Base-by-base conservation (phyloP, 2,888 invertebrate species). In the Drosophila mulleri region DNA sequence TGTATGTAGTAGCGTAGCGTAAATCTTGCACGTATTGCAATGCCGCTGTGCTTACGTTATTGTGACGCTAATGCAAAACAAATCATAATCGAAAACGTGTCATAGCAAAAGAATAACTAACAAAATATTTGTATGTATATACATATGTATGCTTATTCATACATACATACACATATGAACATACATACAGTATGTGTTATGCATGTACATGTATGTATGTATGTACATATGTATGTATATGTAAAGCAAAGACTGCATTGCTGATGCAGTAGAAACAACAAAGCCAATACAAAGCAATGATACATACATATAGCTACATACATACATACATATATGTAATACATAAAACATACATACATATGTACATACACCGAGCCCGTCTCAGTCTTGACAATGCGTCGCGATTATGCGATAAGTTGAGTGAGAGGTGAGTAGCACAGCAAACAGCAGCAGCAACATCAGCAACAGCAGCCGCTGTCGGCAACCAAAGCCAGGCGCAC, bases 331-430 rank as follows among this genome's bases (percentile, higher is more conserved):
- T 18, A 29, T 32, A 53, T 18, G 47, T 6, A 48, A 48, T 12
- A 44, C 23, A 66, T 32, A 64, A n/a, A n/a, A 41, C 18, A 37
- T 29, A 53, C 18, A 44, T 23, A 23, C 20, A 23, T 23, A 23
- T 23, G 20, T 23, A 56, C 23, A 44, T 6, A 32, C 29, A 39
- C 18, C 37, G 59, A 67, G 59, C 66, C 62, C 56, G 64, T 56
- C 69, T 63, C 71, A 74, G 77, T 81, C 89, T 84, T 78, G 82
- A 80, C 89, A 88, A 83, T 84, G 75, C 89, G 80, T 79, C 71
- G 83, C 83, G 90, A 90, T 90, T 88, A 88, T 81, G 80, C 76
- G 88, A 86, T 88, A 82, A 88, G 80, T 85, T 84, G 75, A 81
- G 72, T 78, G 79, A 80, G 78, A 82, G 68, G 82, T 63, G 45